Evolutionary conservation across 2,888 invertebrate species (phyloP).

Genomic region (Phengaris alcon): DNA sequence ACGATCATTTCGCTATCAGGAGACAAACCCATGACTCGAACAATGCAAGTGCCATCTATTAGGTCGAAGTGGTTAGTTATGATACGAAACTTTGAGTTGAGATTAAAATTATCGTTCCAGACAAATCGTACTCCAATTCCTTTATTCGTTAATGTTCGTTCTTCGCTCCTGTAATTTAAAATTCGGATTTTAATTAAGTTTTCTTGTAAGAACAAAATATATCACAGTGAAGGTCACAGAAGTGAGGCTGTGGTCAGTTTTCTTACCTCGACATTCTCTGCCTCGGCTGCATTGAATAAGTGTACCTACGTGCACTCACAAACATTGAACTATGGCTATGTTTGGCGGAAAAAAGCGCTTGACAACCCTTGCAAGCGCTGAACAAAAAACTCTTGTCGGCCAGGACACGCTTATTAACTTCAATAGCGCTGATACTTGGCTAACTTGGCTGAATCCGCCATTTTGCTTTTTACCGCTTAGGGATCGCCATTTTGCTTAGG

Average conservation of each 20-base stretch:
- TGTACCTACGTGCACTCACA: background rate
- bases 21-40: constrained; percentile 33
- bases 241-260: background rate
- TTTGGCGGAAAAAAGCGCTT: too few relatives aligned
- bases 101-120: background rate
- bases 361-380: too few relatives aligned
- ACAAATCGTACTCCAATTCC: background rate
- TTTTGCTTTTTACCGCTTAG: too few relatives aligned
- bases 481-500: too few relatives aligned
- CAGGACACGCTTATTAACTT: too few relatives aligned
- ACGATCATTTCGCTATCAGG: constrained; percentile 44
- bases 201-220: background rate
- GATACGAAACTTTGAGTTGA: background rate
- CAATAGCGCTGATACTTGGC: too few relatives aligned
- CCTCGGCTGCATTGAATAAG: background rate
- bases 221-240: background rate
- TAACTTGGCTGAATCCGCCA: too few relatives aligned
- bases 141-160: constrained; percentile 8
- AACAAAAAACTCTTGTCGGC: too few relatives aligned
- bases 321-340: too few relatives aligned
- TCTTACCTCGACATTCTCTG: background rate
- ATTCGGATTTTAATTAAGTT: background rate
- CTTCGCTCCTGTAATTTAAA: background rate
- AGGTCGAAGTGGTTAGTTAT: constrained; percentile 9
- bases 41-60: constrained; percentile 30